Conservation (phyloP, 2,113 vertebrate genomes). For the Percopsis transmontana region DNA sequence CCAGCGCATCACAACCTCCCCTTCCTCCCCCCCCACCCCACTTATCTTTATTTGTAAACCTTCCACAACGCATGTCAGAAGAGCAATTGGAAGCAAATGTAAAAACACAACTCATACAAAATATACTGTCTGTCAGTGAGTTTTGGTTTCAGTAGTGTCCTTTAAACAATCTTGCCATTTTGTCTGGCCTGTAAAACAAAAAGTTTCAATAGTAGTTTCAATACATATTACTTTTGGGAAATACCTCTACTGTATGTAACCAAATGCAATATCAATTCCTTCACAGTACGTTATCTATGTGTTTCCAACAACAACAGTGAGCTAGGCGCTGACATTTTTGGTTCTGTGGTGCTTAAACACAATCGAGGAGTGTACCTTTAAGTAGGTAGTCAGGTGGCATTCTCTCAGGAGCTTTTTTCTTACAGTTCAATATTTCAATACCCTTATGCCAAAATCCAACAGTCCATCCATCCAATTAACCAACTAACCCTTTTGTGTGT, state of each 20-base stretch:
- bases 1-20: conserved; percentile 21
- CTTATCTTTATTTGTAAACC: conserved; percentile 29
- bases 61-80: conserved; percentile 18
- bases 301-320: background rate
- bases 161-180: conserved; percentile 77
- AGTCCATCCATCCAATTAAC: conserved; percentile 34
- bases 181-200: conserved; percentile 71
- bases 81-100: conserved; percentile 45
- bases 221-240: background rate
- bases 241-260: background rate
- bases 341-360: too few relatives aligned
- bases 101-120: conserved; percentile 23
- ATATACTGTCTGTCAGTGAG: conserved; percentile 27
- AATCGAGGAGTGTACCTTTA: too few relatives aligned
- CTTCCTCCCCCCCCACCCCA: background rate
- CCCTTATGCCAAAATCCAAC: conserved; percentile 27
- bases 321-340: too few relatives aligned
- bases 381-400: too few relatives aligned
- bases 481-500: background rate
- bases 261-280: conserved; percentile 4
- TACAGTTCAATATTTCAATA: conserved; percentile 35
- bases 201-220: conserved; percentile 10
- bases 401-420: conserved; percentile 32
- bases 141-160: conserved; percentile 61
- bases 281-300: too few relatives aligned